These are phyloP conservation scores for Diorhabda sublineata DNA, from an alignment of 1,140 invertebrate species.

Conservation along the genomic window DNA sequence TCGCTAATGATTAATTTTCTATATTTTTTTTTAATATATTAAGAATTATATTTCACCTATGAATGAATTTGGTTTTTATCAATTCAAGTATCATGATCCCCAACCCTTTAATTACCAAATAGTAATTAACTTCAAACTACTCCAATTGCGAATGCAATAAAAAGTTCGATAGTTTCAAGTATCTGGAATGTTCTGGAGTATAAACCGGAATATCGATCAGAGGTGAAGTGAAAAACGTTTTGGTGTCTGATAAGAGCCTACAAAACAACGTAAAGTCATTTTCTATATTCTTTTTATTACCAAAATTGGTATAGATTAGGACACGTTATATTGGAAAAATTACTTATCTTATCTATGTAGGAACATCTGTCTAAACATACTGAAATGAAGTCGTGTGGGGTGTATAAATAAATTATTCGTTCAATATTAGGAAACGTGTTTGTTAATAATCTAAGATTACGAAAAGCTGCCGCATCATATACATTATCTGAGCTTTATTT, in stretches of 20 bases:
- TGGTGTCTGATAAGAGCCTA: slow-evolving; percentile 12
- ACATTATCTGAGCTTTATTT: not conserved
- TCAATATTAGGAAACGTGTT: slow-evolving; percentile 13
- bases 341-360: slow-evolving; percentile 25
- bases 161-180: slow-evolving; percentile 1
- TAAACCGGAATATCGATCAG: not conserved
- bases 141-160: not conserved
- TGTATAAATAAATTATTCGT: slow-evolving; percentile 12
- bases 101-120: not conserved
- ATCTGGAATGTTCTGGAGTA: not conserved
- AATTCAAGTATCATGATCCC: too few species aligned
- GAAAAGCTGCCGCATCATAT: not conserved
- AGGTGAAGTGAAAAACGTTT: not conserved
- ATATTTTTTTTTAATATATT: too few species aligned
- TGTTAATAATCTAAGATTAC: slow-evolving; percentile 12
- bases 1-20: too few species aligned
- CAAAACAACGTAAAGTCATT: slow-evolving; percentile 8
- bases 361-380: slow-evolving; percentile 21
- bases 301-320: slow-evolving; percentile 16
- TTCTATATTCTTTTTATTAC: slow-evolving; percentile 18
- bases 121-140: not conserved
- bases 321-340: slow-evolving; percentile 19
- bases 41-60: too few species aligned
- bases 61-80: too few species aligned
- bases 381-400: slow-evolving; percentile 11